Evolutionary conservation across 2,888 invertebrate species (phyloP).

Genomic region (Morpho helenor): DNA sequence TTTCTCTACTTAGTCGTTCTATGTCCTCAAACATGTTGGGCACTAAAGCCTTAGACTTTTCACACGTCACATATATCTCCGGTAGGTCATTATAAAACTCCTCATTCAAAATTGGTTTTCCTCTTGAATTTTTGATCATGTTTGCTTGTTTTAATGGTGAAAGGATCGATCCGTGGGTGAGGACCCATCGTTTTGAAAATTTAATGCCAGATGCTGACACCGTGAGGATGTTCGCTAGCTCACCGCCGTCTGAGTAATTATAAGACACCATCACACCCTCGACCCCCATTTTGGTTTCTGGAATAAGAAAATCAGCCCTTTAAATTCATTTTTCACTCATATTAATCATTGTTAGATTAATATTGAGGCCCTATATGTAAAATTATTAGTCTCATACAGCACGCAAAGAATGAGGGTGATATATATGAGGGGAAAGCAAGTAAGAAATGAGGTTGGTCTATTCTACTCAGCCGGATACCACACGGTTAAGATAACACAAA

Average conservation of each 20-base stretch:
- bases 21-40: slow-evolving; percentile 50
- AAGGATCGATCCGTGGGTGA: slow-evolving; percentile 75
- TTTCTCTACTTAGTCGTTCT: slow-evolving; percentile 54
- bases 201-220: slow-evolving; percentile 74
- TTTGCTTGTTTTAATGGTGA: slow-evolving; percentile 64
- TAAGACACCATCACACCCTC: slow-evolving; percentile 75
- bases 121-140: slow-evolving; percentile 53
- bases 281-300: slow-evolving; percentile 53
- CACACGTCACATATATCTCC: slow-evolving; percentile 68
- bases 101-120: slow-evolving; percentile 61
- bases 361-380: too few relatives aligned
- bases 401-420: too few relatives aligned
- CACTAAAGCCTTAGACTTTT: slow-evolving; percentile 43
- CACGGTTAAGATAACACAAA: too few relatives aligned
- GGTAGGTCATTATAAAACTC: slow-evolving; percentile 66
- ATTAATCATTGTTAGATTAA: too few relatives aligned
- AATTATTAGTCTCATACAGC: too few relatives aligned
- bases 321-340: too few relatives aligned
- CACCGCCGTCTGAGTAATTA: slow-evolving; percentile 60
- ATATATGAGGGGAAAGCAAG: too few relatives aligned
- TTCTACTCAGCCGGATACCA: too few relatives aligned
- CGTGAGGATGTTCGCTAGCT: slow-evolving; percentile 66
- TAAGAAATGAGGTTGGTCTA: too few relatives aligned
- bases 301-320: slow-evolving; percentile 8
- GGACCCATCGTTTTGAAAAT: slow-evolving; percentile 73